Evolutionary conservation across 2,113 vertebrate species (phyloP), one percentile per base, ranked within the genome.

Genomic region (Bujurquina vittata): DNA sequence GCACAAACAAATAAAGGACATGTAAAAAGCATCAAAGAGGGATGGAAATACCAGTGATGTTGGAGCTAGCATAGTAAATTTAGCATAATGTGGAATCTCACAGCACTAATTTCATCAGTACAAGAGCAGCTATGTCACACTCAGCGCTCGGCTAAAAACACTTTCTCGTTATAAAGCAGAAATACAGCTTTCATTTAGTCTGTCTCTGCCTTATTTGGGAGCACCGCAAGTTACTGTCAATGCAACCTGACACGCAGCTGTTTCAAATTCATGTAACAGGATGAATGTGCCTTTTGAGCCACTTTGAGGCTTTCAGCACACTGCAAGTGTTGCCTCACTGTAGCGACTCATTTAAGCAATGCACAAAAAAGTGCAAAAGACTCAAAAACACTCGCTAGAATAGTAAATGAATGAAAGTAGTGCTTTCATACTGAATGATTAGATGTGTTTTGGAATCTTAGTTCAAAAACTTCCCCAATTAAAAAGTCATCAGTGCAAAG

Each of bases 41-140:
- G 29, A 26, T 11, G 17, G 52, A 31, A 52, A 22, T 10, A 60
- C 11, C 40, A 35, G 7, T 46, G 15, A 29, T 65, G n/a, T 57
- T 7, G 61, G 20, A 43, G 37, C 10, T 63, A 56, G 26, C 18
- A 15, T 37, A 55, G 29, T 46, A 18, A 43, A 80, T 72, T 83
- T 23, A 76, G 72, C 9, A 33, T 61, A 56, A 75, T 52, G 20
- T 56, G 23, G 43, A 60, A 74, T 87, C 43, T 17, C 22, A 75
- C 35, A 61, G 22, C 8, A 33, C 9, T 75, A 49, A 67, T 37
- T 46, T n/a, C 20, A 46, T 86, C 26, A 43, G 15, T 49, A 26
- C 23, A 49, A 60, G 22, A 43, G 9, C 43, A 69, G 12, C 37
- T 12, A 33, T 73, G 20, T 31, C 78, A 46, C 9, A 43, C 52